Conservation (phyloP, 2,888 invertebrate species). For the Proisotoma minuta region DNA sequence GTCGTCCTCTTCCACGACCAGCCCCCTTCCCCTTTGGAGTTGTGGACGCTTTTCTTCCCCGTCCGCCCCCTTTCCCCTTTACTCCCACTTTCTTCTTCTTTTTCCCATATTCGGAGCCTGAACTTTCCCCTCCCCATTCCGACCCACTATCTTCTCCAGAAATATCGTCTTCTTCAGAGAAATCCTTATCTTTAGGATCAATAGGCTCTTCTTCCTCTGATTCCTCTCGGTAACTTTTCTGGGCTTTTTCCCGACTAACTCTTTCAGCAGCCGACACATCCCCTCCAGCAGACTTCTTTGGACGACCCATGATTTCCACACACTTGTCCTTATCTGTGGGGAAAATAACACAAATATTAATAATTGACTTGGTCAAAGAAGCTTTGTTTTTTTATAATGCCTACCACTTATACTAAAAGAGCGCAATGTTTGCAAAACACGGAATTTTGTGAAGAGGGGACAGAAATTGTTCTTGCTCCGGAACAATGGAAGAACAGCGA, state of each 20-base stretch:
- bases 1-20: constrained; percentile 25
- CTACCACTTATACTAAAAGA: too few species aligned
- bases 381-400: too few species aligned
- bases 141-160: constrained; percentile 27
- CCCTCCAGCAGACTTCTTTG: constrained; percentile 21
- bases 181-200: constrained; percentile 25
- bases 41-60: constrained; percentile 10
- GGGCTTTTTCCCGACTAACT: constrained; percentile 22
- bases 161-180: constrained; percentile 19
- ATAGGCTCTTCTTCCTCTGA: constrained; percentile 23
- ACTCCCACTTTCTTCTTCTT: constrained; percentile 14
- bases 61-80: constrained; percentile 29
- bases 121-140: constrained; percentile 34
- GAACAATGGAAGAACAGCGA: too few species aligned
- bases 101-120: constrained; percentile 39
- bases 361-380: too few species aligned
- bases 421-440: too few species aligned
- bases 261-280: constrained; percentile 18
- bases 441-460: too few species aligned
- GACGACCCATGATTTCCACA: constrained; percentile 27
- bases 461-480: too few species aligned
- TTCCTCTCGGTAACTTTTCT: constrained; percentile 34
- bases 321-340: too few species aligned
- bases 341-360: too few species aligned
- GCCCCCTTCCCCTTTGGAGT: constrained; percentile 13